These are phyloP conservation scores for Boleophthalmus pectinirostris DNA, from an alignment of 2,113 vertebrate species.

Conservation along the genomic window DNA sequence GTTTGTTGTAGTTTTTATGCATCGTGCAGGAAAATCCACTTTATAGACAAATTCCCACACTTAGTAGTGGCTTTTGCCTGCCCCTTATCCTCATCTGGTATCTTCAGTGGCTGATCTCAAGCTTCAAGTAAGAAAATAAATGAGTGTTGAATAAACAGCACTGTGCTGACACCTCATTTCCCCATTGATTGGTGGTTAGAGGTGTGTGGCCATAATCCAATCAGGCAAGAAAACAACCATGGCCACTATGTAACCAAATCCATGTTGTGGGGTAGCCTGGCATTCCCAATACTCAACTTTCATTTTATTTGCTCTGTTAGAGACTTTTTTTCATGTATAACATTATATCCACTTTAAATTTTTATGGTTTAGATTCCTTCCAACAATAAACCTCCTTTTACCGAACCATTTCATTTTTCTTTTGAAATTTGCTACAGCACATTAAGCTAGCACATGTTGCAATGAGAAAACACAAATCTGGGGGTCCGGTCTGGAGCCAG, in stretches of 20 bases:
- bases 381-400: slow-evolving; percentile 74
- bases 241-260: slow-evolving; percentile 60
- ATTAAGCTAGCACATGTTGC: slow-evolving; percentile 83
- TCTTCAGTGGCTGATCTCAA: slow-evolving; percentile 43
- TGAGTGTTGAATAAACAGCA: slow-evolving; percentile 76
- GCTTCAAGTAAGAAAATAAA: slow-evolving; percentile 77
- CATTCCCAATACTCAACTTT: slow-evolving; percentile 2
- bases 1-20: too few relatives aligned
- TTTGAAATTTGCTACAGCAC: slow-evolving; percentile 82
- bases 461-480: slow-evolving; percentile 78
- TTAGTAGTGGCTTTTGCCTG: not conserved
- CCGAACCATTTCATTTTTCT: slow-evolving; percentile 71
- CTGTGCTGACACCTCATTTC: slow-evolving; percentile 82
- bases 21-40: slow-evolving; percentile 19
- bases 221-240: slow-evolving; percentile 73
- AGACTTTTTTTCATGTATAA: not conserved
- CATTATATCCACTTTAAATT: slow-evolving; percentile 2
- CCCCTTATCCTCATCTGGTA: slow-evolving; percentile 58
- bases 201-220: slow-evolving; percentile 82
- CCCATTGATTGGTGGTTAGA: slow-evolving; percentile 77
- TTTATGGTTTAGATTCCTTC: slow-evolving; percentile 44
- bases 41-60: slow-evolving; percentile 7
- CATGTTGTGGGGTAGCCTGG: slow-evolving; percentile 24
- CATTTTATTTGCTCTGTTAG: not conserved
- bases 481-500: slow-evolving; percentile 73